Percentiles rank a stretch among this genome's conserved stretches.
Conservation (phyloP, 2,113 vertebrate genomes). For the Hipposideros armiger region DNA sequence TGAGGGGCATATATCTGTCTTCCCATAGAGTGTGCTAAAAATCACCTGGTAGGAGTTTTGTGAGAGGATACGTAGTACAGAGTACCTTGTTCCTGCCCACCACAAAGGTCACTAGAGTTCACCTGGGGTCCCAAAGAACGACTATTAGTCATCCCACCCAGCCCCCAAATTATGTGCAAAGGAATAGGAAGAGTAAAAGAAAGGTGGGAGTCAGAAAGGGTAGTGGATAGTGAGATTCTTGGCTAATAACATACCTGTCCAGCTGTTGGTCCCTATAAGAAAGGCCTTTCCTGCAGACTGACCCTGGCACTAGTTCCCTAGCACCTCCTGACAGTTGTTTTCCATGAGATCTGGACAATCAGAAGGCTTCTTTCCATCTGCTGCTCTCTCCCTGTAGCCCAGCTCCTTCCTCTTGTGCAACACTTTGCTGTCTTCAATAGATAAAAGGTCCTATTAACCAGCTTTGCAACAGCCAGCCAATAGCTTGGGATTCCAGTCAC, state of each 20-base stretch:
- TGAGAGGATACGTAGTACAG: slow-evolving; percentile 49
- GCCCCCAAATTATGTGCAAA: slow-evolving; percentile 71
- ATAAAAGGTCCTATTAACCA: slow-evolving; percentile 83
- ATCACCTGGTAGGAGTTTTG: slow-evolving; percentile 47
- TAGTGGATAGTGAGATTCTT: slow-evolving; percentile 79
- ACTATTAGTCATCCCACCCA: slow-evolving; percentile 78
- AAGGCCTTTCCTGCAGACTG: slow-evolving; percentile 89
- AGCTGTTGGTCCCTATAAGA: slow-evolving; percentile 89
- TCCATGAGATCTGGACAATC: slow-evolving; percentile 87
- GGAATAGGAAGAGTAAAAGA: slow-evolving; percentile 63
- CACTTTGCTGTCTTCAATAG: slow-evolving; percentile 89
- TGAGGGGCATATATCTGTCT: slow-evolving; percentile 49
- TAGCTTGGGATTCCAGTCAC: slow-evolving; percentile 80
- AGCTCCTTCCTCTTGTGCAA: slow-evolving; percentile 89
- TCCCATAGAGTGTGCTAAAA: slow-evolving; percentile 69
- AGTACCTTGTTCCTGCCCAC: slow-evolving; percentile 62
- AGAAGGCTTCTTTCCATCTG: slow-evolving; percentile 88
- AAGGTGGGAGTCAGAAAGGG: slow-evolving; percentile 73
- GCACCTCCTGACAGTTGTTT: slow-evolving; percentile 88
- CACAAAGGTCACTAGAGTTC: slow-evolving; percentile 60
- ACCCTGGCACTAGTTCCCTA: slow-evolving; percentile 92
- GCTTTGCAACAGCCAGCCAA: slow-evolving; percentile 80
- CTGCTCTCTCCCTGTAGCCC: slow-evolving; percentile 90
- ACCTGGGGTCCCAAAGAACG: slow-evolving; percentile 76
- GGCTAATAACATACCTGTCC: slow-evolving; percentile 92